phyloP scores from a whole-genome alignment of 1,140 invertebrate genomes.

The Drosophila melanogaster region Release_6_plus_ISO1_MT NT_033779.5:10938501-10939000 shows the following conservation, averaged over 20 bases:
- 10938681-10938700: slow-evolving; percentile 8
- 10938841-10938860: slow-evolving; percentile 47
- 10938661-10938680: slow-evolving; percentile 5
- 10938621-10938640: neutral
- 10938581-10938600: too few relatives aligned
- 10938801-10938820: slow-evolving; percentile 62
- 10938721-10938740: slow-evolving; percentile 51
- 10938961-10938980: slow-evolving; percentile 53
- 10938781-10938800: slow-evolving; percentile 22
- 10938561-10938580: too few relatives aligned
- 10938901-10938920: slow-evolving; percentile 66
- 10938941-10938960: too few relatives aligned
- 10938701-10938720: slow-evolving; percentile 64
- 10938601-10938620: too few relatives aligned
- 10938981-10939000: slow-evolving; percentile 45
- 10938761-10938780: slow-evolving; percentile 12
- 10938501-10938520: slow-evolving; percentile 45
- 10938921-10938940: slow-evolving; percentile 8
- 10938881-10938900: slow-evolving; percentile 56
- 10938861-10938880: slow-evolving; percentile 48
- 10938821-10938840: slow-evolving; percentile 46
- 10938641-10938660: neutral
- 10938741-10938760: slow-evolving; percentile 29
- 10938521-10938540: slow-evolving; percentile 14
- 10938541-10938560: neutral